Percentiles rank a stretch among this genome's conserved stretches.
Conservation (phyloP, 2,797 vertebrate species). For the Gymnocypris eckloni region DNA sequence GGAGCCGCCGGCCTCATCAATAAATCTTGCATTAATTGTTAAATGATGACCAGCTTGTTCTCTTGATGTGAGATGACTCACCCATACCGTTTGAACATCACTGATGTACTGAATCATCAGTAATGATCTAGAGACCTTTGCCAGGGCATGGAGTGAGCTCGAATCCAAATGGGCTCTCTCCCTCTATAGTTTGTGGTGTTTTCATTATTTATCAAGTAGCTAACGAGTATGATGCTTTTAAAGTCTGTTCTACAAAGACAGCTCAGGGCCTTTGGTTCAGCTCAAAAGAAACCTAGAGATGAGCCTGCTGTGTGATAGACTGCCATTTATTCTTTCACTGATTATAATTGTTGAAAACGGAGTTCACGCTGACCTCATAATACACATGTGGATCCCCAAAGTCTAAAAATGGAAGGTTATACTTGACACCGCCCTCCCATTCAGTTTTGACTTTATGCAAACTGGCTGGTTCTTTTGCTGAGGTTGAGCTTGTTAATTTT, state of each 20-base stretch:
- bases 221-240: conserved; percentile 62
- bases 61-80: conserved; percentile 38
- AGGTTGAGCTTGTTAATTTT: conserved; percentile 2
- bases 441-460: not conserved
- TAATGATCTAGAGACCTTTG: conserved; percentile 37
- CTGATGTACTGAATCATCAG: conserved; percentile 42
- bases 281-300: conserved; percentile 59
- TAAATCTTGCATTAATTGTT: conserved; percentile 38
- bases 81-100: conserved; percentile 30
- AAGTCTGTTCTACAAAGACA: conserved; percentile 51
- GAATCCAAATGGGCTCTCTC: conserved; percentile 34
- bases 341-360: conserved; percentile 4
- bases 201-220: conserved; percentile 69
- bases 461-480: not conserved
- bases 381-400: not conserved
- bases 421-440: not conserved
- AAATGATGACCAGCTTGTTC: conserved; percentile 16
- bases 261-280: conserved; percentile 39
- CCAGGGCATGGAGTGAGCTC: conserved; percentile 13
- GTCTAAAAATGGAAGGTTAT: not conserved
- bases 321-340: conserved; percentile 4
- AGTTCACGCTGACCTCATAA: not conserved
- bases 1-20: conserved; percentile 24
- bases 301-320: conserved; percentile 12
- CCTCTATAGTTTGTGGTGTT: conserved; percentile 56